Conservation (phyloP, 2,797 vertebrate species). For the Notamacropus eugenii region DNA sequence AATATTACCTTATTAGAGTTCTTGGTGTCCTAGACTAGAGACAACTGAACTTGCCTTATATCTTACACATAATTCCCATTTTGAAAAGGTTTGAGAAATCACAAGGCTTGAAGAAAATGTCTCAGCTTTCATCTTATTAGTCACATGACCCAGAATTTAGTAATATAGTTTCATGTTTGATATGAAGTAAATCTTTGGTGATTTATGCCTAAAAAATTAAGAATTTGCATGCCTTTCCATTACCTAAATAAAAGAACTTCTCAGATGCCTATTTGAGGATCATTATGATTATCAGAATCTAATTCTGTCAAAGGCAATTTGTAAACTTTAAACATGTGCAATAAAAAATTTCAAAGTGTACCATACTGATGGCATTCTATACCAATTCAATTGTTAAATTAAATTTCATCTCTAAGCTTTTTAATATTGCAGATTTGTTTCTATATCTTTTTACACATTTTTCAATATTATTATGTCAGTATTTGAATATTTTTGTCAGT, state of each 20-base stretch:
- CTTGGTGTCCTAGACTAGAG: not conserved
- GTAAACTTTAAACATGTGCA: not conserved
- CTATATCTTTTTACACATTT: conserved; percentile 3
- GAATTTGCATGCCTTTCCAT: not conserved
- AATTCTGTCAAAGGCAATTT: conserved; percentile 15
- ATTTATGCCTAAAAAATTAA: conserved; percentile 18
- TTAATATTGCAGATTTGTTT: conserved; percentile 27
- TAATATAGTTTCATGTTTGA: not conserved
- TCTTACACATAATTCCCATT: not conserved
- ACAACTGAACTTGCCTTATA: not conserved
- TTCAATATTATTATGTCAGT: conserved; percentile 50
- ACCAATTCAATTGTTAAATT: conserved; percentile 33
- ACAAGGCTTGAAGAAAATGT: not conserved
- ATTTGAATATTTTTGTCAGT: conserved; percentile 42
- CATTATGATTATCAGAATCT: conserved; percentile 42
- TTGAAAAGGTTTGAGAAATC: not conserved
- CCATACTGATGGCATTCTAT: not conserved
- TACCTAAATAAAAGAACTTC: conserved; percentile 15
- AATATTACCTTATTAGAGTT: not conserved
- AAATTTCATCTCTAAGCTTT: conserved; percentile 23
- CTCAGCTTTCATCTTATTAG: not conserved
- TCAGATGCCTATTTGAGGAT: not conserved
- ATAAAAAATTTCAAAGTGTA: not conserved
- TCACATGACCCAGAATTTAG: not conserved
- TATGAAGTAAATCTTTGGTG: not conserved